A percentile compares a stretch with the other conserved stretches of the same genome.
Conservation (phyloP, 2,113 vertebrate species). For the Sapayoa aenigma region DNA sequence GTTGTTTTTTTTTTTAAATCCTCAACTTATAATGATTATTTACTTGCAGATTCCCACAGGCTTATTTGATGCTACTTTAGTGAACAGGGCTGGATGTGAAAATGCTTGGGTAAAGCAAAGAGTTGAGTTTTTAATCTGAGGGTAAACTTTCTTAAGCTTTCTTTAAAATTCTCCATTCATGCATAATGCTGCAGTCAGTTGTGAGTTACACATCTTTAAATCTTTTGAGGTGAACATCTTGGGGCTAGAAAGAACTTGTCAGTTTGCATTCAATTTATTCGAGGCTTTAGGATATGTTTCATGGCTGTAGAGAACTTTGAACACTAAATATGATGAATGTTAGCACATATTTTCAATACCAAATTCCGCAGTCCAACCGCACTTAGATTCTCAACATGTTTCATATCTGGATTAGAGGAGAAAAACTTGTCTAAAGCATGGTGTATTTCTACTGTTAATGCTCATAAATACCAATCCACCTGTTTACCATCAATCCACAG, state of each 20-base stretch:
- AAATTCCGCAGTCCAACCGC: background rate
- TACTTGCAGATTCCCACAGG: background rate
- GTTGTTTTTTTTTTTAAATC: background rate
- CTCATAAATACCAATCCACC: background rate
- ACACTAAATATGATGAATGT: background rate
- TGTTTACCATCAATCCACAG: background rate
- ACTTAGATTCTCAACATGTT: background rate
- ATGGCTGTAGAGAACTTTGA: background rate
- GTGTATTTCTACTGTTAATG: background rate
- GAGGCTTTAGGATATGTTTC: background rate
- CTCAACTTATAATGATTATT: background rate
- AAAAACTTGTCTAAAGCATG: background rate
- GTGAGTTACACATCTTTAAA: background rate
- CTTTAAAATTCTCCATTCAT: background rate
- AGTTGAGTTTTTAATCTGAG: background rate
- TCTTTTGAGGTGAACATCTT: slow-evolving; percentile 15
- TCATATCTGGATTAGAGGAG: background rate
- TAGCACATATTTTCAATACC: background rate
- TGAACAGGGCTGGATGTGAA: background rate
- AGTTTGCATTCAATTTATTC: slow-evolving; percentile 48
- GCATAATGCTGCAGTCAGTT: slow-evolving; percentile 15
- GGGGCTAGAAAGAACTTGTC: slow-evolving; percentile 19
- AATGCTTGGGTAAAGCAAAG: background rate
- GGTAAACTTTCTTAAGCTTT: slow-evolving; percentile 5
- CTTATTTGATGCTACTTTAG: background rate